Evolutionary conservation across 30 jellyfish, hydroid and myxozoan species (phyloP), one percentile per base, ranked within the genome.

Genomic region (Clytia hemisphaerica): DNA sequence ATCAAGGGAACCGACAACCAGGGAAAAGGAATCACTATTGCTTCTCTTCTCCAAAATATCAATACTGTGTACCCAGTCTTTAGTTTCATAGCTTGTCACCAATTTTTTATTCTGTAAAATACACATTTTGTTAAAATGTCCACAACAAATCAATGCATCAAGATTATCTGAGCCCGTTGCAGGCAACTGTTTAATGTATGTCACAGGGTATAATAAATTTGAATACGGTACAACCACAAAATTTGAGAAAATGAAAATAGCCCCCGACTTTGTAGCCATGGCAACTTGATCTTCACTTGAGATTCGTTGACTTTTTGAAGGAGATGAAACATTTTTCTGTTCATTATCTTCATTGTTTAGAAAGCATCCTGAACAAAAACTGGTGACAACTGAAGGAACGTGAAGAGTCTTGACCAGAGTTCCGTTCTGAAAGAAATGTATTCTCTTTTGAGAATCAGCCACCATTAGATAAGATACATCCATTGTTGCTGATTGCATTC

Each of bases 291-390:
- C 85, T 9, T 76, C 95, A 3, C 51, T 45, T 15, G 45, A 71
- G 53, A 67, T 68, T 30, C 47, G 55, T 14, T 78, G 93, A 25
- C 73, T 14, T 42, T 72, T 82, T 25, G 85, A 67, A 15, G 82
- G 38, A 14, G 54, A 6, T 19, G 84, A 36, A 10, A 42, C 79
- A 27, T 83, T 75, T 15, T 83, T 72, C 32, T 84, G 15, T 22
- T 82, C 72, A 15, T 48, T 77, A 2, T 73, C 75, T n/a, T 64
- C 84, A 28, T 70, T 36, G 31, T 78, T 71, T 32, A 61, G 61
- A 67, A 85, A 85, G 50, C 58, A 60, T 19, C 96, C 96, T 4
- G 94, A 31, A 44, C 94, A 78, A 92, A 85, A 78, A 61, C 94
- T 59, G 14, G 88, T 61, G 9, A 75, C 94, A n/a, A 64, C 54